Base-by-base conservation (phyloP, 2,888 invertebrate species). In the Cetonia aurata region DNA sequence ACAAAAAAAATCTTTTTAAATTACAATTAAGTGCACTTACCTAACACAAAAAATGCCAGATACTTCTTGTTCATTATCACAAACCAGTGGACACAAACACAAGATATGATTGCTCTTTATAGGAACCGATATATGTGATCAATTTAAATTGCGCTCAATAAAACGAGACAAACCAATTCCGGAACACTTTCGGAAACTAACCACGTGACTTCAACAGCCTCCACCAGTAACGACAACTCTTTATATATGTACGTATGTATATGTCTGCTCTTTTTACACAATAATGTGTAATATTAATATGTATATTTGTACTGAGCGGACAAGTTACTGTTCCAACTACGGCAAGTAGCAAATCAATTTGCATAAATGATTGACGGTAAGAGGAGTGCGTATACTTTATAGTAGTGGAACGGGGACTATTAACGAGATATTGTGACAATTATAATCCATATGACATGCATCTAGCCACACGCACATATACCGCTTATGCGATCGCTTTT, bases 51-150 rank as follows among this genome's bases (percentile, higher is more conserved):
- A 33, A 42, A 52, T 13, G 56, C 25, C 46, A 56, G 55, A 46
- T 46, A 33, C 44, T 44, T 67, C 55, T 56, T 67, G 17, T 67
- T 56, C 67, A 67, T 62, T 62, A 62, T 62, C 48, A 62, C 48
- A 12, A 48, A 15, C 31, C 62, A 17, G n/a, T 19, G 33, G 37
- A 50, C 37, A 48, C 60, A 62, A 9, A 33, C 13, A 62, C 48
- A 50, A 50, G 33, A 59, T 42, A 9, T 59, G 10, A n/a, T 46
- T 19, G 9, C 19, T 31, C 44, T 46, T 25, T 44, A 60, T 46
- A 46, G 59, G n/a, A 44, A 46, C 50, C 15, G 37, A 50, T 60
- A 33, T 33, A 55, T 55, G 8, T 13, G 55, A 37, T 50, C 48
- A 44, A 50, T 48, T 33, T 56, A 13, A 56, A 56, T 25, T 31